These are phyloP conservation scores for Carcharodon carcharias DNA, from an alignment of 2,797 vertebrate species.

Conservation along the genomic window DNA sequence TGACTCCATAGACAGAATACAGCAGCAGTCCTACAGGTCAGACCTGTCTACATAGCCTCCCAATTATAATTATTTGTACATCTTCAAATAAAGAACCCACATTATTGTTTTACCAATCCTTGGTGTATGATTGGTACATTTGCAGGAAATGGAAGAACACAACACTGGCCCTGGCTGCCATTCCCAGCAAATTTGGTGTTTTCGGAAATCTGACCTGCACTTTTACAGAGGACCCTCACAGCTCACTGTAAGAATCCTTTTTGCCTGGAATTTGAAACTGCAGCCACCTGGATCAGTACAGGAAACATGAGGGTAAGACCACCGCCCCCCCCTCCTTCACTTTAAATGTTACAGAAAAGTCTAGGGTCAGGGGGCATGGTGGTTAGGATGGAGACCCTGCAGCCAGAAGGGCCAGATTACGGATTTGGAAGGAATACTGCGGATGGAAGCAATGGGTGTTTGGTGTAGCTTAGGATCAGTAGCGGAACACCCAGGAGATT, in stretches of 20 bases:
- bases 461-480: not conserved
- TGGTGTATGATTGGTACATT: too few relatives aligned
- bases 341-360: not conserved
- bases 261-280: not conserved
- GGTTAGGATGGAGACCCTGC: not conserved
- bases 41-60: too few relatives aligned
- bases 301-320: not conserved
- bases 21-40: too few relatives aligned
- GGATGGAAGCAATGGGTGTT: not conserved
- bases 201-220: not conserved
- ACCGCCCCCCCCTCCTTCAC: not conserved
- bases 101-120: too few relatives aligned
- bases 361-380: not conserved
- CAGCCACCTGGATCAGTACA: not conserved
- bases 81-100: too few relatives aligned
- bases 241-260: not conserved
- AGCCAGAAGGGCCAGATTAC: not conserved
- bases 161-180: not conserved
- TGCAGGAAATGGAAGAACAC: too few relatives aligned
- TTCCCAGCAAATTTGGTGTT: not conserved
- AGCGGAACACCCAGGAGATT: not conserved
- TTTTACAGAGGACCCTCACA: not conserved
- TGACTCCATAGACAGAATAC: too few relatives aligned
- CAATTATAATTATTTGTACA: too few relatives aligned
- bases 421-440: not conserved